Percentiles rank a stretch among this genome's conserved stretches.
Conservation (phyloP, 2,888 invertebrate genomes). For the Hyalella azteca region DNA sequence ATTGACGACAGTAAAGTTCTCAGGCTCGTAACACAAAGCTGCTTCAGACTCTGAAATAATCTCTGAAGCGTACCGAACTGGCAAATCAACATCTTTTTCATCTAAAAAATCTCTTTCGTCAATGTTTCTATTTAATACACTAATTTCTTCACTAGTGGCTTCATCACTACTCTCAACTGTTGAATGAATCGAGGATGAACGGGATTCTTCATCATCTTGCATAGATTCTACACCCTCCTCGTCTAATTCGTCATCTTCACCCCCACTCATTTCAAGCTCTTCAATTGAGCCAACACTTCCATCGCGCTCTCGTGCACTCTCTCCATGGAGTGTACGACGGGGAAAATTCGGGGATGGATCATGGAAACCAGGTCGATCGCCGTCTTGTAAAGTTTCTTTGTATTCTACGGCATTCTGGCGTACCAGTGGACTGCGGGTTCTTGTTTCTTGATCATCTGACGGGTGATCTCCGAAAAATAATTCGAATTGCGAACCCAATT, state of each 20-base stretch:
- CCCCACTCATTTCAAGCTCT: slow-evolving; percentile 13
- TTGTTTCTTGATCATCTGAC: slow-evolving; percentile 9
- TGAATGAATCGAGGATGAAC: background rate
- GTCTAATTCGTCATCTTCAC: background rate
- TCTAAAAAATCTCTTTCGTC: slow-evolving; percentile 13
- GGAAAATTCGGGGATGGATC: background rate
- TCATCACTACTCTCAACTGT: background rate
- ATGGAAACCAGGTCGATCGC: background rate
- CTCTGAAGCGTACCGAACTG: background rate
- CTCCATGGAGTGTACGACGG: background rate
- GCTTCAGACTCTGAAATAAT: slow-evolving; percentile 19
- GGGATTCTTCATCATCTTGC: background rate
- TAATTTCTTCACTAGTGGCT: slow-evolving; percentile 11
- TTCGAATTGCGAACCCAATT: slow-evolving; percentile 25
- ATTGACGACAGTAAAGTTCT: background rate
- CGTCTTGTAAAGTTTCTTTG: slow-evolving; percentile 5
- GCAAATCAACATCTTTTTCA: background rate
- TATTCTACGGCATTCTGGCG: slow-evolving; percentile 18
- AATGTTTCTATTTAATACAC: background rate
- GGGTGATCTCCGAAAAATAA: slow-evolving; percentile 1
- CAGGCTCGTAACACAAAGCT: slow-evolving; percentile 18
- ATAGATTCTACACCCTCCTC: background rate
- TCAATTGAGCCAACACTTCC: background rate
- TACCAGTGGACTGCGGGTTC: slow-evolving; percentile 20
- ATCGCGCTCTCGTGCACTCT: background rate